phyloP scores from a whole-genome alignment of 2,113 vertebrate species.

The Casuarius casuarius region DNA sequence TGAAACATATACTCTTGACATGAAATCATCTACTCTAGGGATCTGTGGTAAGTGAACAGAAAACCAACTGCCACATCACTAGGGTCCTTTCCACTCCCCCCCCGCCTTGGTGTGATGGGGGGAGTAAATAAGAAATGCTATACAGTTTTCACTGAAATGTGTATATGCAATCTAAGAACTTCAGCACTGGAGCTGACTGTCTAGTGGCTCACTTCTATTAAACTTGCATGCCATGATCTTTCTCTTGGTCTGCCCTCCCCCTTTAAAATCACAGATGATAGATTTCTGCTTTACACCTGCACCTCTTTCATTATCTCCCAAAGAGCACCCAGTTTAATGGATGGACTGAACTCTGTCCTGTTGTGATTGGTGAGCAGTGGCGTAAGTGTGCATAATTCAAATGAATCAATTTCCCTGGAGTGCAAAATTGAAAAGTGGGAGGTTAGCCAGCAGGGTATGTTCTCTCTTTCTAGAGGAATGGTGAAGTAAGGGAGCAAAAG shows the following conservation, averaged over 20 bases:
- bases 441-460: neutral
- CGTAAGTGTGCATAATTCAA: neutral
- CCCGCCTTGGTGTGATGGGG: neutral
- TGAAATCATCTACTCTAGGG: neutral
- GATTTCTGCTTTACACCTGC: neutral
- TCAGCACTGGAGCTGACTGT: neutral
- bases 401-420: constrained; percentile 6
- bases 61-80: constrained; percentile 18
- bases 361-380: neutral
- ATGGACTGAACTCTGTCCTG: neutral
- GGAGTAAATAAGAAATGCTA: neutral
- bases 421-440: neutral
- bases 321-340: neutral
- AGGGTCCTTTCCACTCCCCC: neutral
- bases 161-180: neutral
- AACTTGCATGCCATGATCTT: neutral
- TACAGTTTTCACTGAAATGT: neutral
- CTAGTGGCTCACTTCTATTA: accelerated
- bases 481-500: constrained; percentile 34
- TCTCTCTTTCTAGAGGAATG: neutral
- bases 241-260: neutral
- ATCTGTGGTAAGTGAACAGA: neutral
- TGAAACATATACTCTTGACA: neutral
- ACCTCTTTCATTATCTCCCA: neutral
- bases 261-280: neutral